Evolutionary conservation across 1,140 invertebrate species (phyloP), one percentile per base, ranked within the genome.

Genomic region (Cotesia glomerata): DNA sequence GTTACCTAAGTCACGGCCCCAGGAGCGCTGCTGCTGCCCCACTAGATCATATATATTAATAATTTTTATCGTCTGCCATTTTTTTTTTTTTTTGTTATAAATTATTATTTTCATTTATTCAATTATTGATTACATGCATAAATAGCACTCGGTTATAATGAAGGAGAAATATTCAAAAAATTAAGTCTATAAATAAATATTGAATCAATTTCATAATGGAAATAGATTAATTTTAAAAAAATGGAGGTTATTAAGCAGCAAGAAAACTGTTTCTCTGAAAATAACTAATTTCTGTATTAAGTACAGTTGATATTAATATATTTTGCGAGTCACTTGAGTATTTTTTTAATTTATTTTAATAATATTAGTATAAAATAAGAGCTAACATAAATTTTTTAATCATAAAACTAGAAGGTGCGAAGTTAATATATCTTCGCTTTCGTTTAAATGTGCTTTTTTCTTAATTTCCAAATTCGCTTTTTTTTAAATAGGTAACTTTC

Each of bases 1-100:
- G 84, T 87, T 87, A 87, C 86, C 86, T 87, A 87, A 83, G 80
- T 87, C 85, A 77, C 85, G 84, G 86, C 85, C 85, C 86, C 86
- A 87, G 84, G 85, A 87, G 80, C 86, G 86, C 78, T 87, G 86
- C 86, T 87, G 86, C 81, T 87, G 86, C 85, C 85, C 86, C 86
- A 87, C 86, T 87, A 86, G 79, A 87, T 87, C 81, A 86, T 85
- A 85, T 86, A 86, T 86, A 81, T 86, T 79, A 86, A 87, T 78
- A 85, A 79, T 72, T 72, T 81, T 80, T 86, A 79, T 83, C 86
- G 84, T 85, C 80, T 85, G 83, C 80, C 78, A 85, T 86, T 65
- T 32, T 71, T 18, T 86, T 65, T 32, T 71, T 18, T 59, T 4
- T 65, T 62, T 71, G 9, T 66, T 56, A 69, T 56, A 73, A 64